Base-by-base conservation (phyloP, 2,888 invertebrate species). In the Andricus curvator region DNA sequence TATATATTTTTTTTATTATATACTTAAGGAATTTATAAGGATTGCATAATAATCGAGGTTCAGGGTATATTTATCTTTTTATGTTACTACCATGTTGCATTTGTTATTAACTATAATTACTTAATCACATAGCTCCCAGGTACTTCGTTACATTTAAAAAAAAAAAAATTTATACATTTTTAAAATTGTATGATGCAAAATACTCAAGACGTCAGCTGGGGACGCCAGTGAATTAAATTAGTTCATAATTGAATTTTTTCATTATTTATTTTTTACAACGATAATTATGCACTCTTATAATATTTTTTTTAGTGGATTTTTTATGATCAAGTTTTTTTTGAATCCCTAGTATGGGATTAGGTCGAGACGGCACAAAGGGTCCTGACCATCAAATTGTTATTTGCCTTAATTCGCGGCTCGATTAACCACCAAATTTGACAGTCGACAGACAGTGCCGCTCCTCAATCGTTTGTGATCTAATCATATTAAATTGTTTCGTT, bases 401-500 rank as follows among this genome's bases (percentile, higher is more conserved):
- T 80, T 78, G 81, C 25, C 62, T 67, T 60, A 68, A 77, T 82
- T 82, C 79, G 77, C 41, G 68, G 33, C 70, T 80, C 79, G 76
- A 82, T 83, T 82, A 78, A 74, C 15, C 66, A 62, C 37, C 78
- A 86, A 86, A 89, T 88, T 89, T 88, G 89, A 89, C 89, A 87
- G 85, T 68, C 33, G 79, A 88, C 79, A 64, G 89, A 88, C 89
- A 86, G 83, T 29, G 83, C 81, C 86, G 79, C 84, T 79, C 85
- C 85, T 82, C 64, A 44, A 67, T 85, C 80, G 79, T 78, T 37
- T 60, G 64, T 66, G 33, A 68, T 77, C 82, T 86, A 86, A 89
- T 87, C 86, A 84, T 80, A 86, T 88, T 87, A 87, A 87, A 89
- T 88, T 85, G 84, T 88, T 88, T 88, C 85, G 85, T 78, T 80